A percentile compares a stretch with the other conserved stretches of the same genome.
These are phyloP conservation scores for Lepidonotus clava DNA, from an alignment of 2,888 invertebrate species.

Conservation along the genomic window DNA sequence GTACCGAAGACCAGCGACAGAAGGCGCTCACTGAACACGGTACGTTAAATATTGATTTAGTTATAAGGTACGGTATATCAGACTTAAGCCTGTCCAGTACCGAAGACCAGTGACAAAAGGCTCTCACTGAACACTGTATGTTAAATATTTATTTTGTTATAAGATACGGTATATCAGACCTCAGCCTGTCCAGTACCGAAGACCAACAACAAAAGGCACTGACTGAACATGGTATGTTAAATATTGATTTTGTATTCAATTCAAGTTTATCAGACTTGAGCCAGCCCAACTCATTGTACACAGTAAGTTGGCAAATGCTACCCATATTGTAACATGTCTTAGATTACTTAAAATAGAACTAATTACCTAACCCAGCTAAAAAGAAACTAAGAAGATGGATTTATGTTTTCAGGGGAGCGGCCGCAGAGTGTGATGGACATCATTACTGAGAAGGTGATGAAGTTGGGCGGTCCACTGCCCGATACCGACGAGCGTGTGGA, in stretches of 20 bases:
- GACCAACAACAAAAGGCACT: not conserved
- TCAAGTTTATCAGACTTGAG: too few species aligned
- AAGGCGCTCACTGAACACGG: slow-evolving; percentile 5
- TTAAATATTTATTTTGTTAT: too few species aligned
- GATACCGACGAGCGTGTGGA: slow-evolving; percentile 56
- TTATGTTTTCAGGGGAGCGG: slow-evolving; percentile 55
- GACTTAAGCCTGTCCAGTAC: slow-evolving; percentile 38
- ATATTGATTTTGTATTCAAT: too few species aligned
- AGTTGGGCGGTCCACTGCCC: slow-evolving; percentile 58
- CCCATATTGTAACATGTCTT: too few species aligned
- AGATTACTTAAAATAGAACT: too few species aligned
- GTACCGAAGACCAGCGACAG: slow-evolving; percentile 14
- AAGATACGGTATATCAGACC: too few species aligned
- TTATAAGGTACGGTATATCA: too few species aligned
- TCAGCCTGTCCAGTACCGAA: slow-evolving; percentile 5
- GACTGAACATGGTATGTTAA: slow-evolving; percentile 32
- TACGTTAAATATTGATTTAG: too few species aligned
- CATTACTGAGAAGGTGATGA: slow-evolving; percentile 72
- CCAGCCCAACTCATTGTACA: too few species aligned
- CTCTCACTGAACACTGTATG: slow-evolving; percentile 15
- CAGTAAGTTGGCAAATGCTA: too few species aligned
- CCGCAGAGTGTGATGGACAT: slow-evolving; percentile 70
- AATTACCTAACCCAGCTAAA: not conserved
- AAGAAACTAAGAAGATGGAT: not conserved
- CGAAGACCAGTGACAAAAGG: not conserved